Conservation (phyloP, 2,113 vertebrate species). For the Lycaon pictus region DNA sequence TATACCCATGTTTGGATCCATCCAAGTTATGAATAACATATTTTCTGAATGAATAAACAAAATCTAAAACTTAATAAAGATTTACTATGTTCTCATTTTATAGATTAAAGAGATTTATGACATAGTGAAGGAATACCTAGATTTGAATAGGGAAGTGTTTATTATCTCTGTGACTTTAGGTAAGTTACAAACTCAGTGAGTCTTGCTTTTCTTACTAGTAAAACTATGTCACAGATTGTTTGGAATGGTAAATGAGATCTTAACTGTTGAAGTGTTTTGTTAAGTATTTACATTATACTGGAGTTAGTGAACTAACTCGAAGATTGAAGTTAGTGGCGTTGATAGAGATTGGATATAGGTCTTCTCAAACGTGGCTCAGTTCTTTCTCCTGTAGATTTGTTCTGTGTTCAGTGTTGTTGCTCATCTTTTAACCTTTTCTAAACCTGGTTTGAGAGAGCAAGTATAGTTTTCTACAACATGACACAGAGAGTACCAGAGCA, state of each 20-base stretch:
- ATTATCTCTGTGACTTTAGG: neutral
- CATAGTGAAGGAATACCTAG: neutral
- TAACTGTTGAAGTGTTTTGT: slow-evolving; percentile 14
- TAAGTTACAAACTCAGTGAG: neutral
- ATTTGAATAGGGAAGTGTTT: neutral
- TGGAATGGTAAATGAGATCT: neutral
- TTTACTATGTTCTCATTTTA: neutral
- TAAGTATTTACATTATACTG: neutral
- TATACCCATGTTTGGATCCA: neutral
- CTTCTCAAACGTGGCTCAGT: neutral
- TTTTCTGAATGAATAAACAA: slow-evolving; percentile 9
- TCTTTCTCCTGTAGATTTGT: neutral
- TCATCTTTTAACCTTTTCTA: slow-evolving; percentile 52
- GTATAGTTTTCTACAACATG: slow-evolving; percentile 27
- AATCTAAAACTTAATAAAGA: neutral
- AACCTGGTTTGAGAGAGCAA: slow-evolving; percentile 30
- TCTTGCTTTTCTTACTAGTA: neutral
- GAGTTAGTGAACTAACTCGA: neutral
- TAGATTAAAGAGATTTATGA: neutral
- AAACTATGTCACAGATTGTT: neutral
- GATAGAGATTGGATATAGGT: neutral
- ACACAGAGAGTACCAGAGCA: slow-evolving; percentile 13
- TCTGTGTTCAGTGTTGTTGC: neutral
- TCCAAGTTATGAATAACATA: neutral
- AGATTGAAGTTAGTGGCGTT: neutral